Conservation (phyloP, 2,113 vertebrate genomes). For the Anoura caudifer region DNA sequence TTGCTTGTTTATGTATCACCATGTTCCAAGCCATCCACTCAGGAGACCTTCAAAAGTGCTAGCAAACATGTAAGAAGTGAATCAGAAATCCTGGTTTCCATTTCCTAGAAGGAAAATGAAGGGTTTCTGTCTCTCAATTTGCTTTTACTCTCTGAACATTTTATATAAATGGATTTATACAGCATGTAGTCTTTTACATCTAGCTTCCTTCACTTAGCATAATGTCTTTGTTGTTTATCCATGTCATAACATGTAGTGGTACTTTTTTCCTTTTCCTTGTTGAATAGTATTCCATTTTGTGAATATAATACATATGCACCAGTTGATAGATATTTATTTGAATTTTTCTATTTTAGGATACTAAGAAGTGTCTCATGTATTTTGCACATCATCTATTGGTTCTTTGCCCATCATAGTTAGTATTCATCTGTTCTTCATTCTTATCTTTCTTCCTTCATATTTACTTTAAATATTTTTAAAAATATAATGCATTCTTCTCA, state of each 20-base stretch:
- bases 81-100: not conserved
- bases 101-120: not conserved
- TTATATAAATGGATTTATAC: not conserved
- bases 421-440: not conserved
- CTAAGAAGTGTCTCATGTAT: not conserved
- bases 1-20: not conserved
- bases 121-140: slow-evolving; percentile 6
- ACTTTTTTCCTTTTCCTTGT: not conserved
- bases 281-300: not conserved
- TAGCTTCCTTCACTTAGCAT: not conserved
- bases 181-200: not conserved
- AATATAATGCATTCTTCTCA: not conserved
- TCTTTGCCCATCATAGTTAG: not conserved
- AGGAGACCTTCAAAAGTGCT: not conserved
- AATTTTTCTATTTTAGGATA: not conserved
- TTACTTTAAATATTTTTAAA: not conserved
- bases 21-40: not conserved
- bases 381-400: not conserved
- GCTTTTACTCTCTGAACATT: not conserved
- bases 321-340: not conserved
- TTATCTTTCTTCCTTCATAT: not conserved
- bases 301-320: not conserved
- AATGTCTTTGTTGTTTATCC: not conserved
- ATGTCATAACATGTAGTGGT: not conserved
- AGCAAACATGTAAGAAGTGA: not conserved